Base-by-base conservation (phyloP, 2,797 vertebrate genomes). In the Ctenochaetus hawaiiensis region DNA sequence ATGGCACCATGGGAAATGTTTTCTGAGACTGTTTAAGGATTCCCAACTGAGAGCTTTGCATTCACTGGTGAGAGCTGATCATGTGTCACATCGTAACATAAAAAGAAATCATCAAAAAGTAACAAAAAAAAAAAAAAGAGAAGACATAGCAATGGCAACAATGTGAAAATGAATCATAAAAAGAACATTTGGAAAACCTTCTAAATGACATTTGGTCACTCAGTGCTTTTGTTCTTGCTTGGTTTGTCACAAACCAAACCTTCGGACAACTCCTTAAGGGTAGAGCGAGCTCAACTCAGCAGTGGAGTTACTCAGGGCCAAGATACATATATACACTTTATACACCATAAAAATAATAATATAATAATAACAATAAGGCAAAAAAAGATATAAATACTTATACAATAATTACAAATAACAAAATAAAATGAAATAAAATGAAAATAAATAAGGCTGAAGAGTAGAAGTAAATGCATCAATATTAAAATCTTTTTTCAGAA, bases 401-500 rank as follows among this genome's bases (percentile, higher is more conserved):
- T 82, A 80, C 91, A 86, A 92, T 92, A 89, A 93, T 92, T 91
- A 93, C 89, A 93, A 92, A 91, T 70, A 76, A 81, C 73, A 86
- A 84, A 84, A 91, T 76, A 71, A 80, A 87, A 87, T 71, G 79
- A 67, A 87, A 85, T 90, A 85, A 78, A 84, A 53, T 80, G 87
- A 73, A 94, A 95, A 95, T 95, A 96, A 96, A 96, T 96, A 95
- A 93, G 89, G 89, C 91, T 82, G 83, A 87, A 91, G 79, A 92
- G 80, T 91, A 86, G 79, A 93, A 85, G 85, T 89, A 91, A 94
- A 94, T 91, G 87, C 82, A 94, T 92, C 88, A 92, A 94, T 92
- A 93, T 91, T 92, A 92, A 91, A 93, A 91, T 92, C 85, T 86
- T 91, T 85, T 91, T 89, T 87, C 82, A 87, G 85, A 94, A 90